Evolutionary conservation across 2,797 vertebrate genomes (phyloP).

Genomic region (Allochrocebus solatus): DNA sequence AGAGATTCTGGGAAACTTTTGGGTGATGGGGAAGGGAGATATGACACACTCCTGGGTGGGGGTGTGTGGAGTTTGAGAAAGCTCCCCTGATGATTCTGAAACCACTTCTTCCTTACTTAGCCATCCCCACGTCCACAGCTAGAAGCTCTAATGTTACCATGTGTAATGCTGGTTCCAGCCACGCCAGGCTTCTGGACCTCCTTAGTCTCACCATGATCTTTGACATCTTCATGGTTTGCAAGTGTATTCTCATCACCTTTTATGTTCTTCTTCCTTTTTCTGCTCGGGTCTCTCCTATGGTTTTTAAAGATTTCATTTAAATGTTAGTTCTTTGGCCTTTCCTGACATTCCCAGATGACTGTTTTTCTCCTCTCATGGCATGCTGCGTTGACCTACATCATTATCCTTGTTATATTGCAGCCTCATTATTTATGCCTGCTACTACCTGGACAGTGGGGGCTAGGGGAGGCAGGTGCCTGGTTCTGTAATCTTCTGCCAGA

Average conservation of each 20-base stretch:
- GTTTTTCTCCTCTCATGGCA: not conserved
- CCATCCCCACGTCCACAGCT: no score
- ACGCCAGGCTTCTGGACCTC: rapidly evolving
- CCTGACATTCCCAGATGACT: not conserved
- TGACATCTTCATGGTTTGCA: not conserved
- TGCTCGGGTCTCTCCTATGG: not conserved
- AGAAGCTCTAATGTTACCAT: rapidly evolving
- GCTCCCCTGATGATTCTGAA: not conserved
- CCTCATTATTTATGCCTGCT: not conserved
- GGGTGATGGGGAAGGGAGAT: not conserved
- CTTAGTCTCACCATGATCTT: rapidly evolving
- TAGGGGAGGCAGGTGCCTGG: not conserved
- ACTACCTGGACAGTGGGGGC: not conserved
- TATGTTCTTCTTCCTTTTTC: not conserved
- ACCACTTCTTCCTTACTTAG: not conserved
- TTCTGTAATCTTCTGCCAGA: not conserved
- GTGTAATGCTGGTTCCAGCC: no score
- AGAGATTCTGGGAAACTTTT: not conserved
- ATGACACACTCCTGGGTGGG: no score
- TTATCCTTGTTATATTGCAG: not conserved
- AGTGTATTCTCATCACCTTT: rapidly evolving
- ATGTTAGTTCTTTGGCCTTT: not conserved
- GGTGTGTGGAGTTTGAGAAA: not conserved
- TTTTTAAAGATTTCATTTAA: conserved; percentile 1
- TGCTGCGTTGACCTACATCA: not conserved